These are phyloP conservation scores for Pristionchus pacificus DNA, from an alignment of 1,140 invertebrate species.

Conservation along the genomic window DNA sequence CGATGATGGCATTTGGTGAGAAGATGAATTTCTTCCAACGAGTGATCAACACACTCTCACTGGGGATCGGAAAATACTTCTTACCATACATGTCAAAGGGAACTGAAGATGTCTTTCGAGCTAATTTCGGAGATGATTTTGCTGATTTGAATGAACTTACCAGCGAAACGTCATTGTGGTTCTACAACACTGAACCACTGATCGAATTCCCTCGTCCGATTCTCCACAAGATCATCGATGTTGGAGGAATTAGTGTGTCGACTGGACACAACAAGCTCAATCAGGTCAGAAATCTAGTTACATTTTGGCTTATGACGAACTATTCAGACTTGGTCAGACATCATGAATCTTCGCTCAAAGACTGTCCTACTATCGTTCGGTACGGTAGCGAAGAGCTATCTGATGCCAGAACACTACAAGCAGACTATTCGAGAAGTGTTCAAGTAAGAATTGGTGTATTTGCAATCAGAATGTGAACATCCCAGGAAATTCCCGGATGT, in stretches of 20 bases:
- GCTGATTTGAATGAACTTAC: constrained; percentile 13
- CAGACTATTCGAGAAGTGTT: not conserved
- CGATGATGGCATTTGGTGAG: not conserved
- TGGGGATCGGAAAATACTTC: not conserved
- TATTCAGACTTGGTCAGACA: not conserved
- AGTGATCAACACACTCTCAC: not conserved
- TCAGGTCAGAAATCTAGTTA: not conserved
- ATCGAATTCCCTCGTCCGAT: constrained; percentile 41
- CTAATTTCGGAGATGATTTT: not conserved
- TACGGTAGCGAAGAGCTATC: not conserved
- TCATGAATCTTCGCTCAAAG: not conserved
- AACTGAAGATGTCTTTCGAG: not conserved
- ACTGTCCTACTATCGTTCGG: not conserved
- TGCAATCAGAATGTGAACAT: no score
- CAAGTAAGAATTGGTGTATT: no score
- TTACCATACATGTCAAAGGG: not conserved
- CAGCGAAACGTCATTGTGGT: constrained; percentile 34
- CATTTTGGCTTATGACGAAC: not conserved
- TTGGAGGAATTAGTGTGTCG: constrained; percentile 22
- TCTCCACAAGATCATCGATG: constrained; percentile 38
- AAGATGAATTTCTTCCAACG: not conserved
- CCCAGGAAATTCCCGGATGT: constrained; percentile 29
- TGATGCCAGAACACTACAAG: not conserved
- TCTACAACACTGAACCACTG: constrained; percentile 36
- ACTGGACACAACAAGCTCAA: not conserved